Conservation (phyloP, 2,797 vertebrate genomes). For the Acanthiza pusilla region DNA sequence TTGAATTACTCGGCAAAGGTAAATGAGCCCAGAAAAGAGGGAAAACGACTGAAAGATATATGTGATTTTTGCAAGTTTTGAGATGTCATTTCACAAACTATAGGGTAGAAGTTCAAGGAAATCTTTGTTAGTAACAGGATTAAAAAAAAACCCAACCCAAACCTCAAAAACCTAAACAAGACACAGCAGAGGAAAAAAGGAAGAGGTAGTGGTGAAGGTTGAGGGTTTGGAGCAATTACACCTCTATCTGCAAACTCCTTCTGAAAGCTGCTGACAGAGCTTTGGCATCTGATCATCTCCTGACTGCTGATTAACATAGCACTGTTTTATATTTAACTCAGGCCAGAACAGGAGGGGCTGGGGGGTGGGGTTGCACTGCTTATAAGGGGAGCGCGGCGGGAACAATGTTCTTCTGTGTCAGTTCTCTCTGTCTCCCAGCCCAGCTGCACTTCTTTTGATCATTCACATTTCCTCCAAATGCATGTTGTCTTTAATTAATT, state of each 20-base stretch:
- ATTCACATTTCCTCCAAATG: constrained; percentile 3
- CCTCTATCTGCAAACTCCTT: constrained; percentile 33
- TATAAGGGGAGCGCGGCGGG: constrained; percentile 52
- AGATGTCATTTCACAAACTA: constrained; percentile 7
- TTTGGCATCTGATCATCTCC: constrained; percentile 65
- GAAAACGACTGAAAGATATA: neutral
- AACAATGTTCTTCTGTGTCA: constrained; percentile 20
- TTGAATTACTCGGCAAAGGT: neutral
- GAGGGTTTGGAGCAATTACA: constrained; percentile 36
- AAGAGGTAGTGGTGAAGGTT: constrained; percentile 54
- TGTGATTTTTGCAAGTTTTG: neutral
- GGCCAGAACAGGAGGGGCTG: constrained; percentile 57
- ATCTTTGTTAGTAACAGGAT: neutral
- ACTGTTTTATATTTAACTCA: constrained; percentile 85
- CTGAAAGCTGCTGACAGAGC: constrained; percentile 72
- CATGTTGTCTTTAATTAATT: constrained; percentile 31
- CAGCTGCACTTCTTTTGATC: constrained; percentile 26
- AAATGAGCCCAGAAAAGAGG: neutral
- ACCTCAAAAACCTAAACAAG: neutral
- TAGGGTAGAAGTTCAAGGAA: constrained; percentile 31
- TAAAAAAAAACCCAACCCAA: neutral
- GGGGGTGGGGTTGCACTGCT: constrained; percentile 37
- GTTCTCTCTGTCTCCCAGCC: neutral
- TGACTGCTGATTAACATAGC: constrained; percentile 76
- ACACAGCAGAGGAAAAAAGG: neutral